A percentile compares a stretch with the other conserved stretches of the same genome.
phyloP scores from a whole-genome alignment of 1,140 invertebrate species.

The Augochlora pura region DNA sequence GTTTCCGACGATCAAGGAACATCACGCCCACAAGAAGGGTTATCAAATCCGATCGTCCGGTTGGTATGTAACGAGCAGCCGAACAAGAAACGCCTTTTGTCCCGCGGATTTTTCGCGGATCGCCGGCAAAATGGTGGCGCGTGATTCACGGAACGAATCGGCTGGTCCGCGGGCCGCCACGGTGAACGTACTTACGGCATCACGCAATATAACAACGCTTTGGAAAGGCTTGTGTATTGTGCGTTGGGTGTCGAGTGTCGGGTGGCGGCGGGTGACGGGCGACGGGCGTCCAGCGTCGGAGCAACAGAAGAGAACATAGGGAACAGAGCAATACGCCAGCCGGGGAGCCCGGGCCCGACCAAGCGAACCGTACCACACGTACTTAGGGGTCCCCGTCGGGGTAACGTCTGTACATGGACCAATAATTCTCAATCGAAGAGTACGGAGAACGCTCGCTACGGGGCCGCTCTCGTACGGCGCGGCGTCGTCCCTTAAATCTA shows the following conservation, averaged over 20 bases:
- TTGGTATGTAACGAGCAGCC: conserved; percentile 24
- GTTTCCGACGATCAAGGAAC: conserved; percentile 31
- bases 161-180: not conserved
- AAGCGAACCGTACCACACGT: not conserved
- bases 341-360: no score
- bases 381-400: not conserved
- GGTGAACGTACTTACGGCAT: conserved; percentile 15
- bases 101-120: conserved; percentile 34
- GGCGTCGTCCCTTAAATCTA: conserved; percentile 60
- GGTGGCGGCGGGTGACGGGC: not conserved
- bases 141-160: conserved; percentile 39
- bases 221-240: not conserved
- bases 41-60: conserved; percentile 41
- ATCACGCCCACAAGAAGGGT: conserved; percentile 32
- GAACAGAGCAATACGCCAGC: not conserved
- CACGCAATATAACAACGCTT: conserved; percentile 18
- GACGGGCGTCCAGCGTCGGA: no score
- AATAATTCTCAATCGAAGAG: conserved; percentile 63
- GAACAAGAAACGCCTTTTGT: conserved; percentile 39
- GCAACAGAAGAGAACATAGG: no score
- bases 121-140: conserved; percentile 5
- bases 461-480: not conserved
- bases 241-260: not conserved
- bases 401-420: conserved; percentile 24
- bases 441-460: conserved; percentile 32